phyloP scores from a whole-genome alignment of 2,888 invertebrate species.

The Campopleginae sp. region DNA sequence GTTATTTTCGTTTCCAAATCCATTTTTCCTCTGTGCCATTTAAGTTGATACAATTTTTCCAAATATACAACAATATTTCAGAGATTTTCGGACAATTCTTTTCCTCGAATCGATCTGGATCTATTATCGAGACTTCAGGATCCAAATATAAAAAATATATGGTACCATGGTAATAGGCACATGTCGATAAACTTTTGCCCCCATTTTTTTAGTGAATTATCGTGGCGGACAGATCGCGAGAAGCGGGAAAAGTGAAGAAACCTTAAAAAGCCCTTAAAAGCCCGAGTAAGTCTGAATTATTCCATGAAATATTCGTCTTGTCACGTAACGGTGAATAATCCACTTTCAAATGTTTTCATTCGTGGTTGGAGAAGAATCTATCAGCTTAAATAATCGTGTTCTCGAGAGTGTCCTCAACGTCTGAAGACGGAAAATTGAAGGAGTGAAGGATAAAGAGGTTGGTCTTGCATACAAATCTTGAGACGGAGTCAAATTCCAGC shows the following conservation, averaged over 20 bases:
- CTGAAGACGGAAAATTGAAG: slow-evolving; percentile 35
- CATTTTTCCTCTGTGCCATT: not conserved
- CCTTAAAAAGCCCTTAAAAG: not conserved
- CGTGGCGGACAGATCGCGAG: not conserved
- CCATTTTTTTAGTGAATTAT: not conserved
- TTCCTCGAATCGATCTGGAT: not conserved
- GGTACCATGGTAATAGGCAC: not conserved
- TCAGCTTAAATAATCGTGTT: slow-evolving; percentile 53
- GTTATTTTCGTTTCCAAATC: not conserved
- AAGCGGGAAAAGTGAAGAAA: not conserved
- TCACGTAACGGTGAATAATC: slow-evolving; percentile 17
- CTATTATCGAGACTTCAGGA: not conserved
- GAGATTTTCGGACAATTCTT: not conserved
- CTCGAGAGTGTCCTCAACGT: slow-evolving; percentile 15
- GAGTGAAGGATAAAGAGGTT: slow-evolving; percentile 3
- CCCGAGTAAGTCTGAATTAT: not conserved
- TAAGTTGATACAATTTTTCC: not conserved
- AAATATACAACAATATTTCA: not conserved
- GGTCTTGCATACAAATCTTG: slow-evolving; percentile 11
- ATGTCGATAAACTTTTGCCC: not conserved
- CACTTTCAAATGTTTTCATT: slow-evolving; percentile 25
- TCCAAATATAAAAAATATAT: not conserved
- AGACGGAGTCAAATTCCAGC: not conserved
- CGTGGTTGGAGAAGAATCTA: slow-evolving; percentile 18
- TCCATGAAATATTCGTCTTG: not conserved